Evolutionary conservation across 2,888 invertebrate genomes (phyloP), one percentile per base, ranked within the genome.

Genomic region (Phortica magna): DNA sequence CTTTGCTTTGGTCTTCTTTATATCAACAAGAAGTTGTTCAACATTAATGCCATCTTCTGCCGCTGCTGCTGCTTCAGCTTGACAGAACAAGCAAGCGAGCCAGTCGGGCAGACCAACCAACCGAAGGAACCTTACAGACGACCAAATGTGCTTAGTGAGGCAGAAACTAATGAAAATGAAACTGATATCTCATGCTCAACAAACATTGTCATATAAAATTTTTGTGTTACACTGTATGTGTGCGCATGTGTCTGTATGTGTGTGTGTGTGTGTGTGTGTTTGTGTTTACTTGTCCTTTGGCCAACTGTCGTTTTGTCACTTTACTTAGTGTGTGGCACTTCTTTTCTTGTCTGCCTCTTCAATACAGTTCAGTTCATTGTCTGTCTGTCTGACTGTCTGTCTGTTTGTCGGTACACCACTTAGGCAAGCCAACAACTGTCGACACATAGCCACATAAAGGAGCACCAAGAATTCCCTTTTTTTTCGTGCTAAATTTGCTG

Each of bases 141-240:
- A 67, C 14, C 41, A 70, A 53, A 70, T 83, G 59, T 70, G 48
- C 48, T 61, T 83, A 86, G 78, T 88, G 86, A 86, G 82, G 78
- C 84, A 83, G 82, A 88, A 88, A 83, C 81, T 86, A 86, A 86
- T 86, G 89, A 86, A 86, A 87, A 83, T 80, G 86, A 88, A 86
- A 86, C 84, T 84, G 89, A 86, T 89, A 86, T 88, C 87, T 84
- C 73, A 76, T 31, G 61, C 53, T 31, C 12, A 31, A 10, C 70
- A 71, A 70, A 19, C 53, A 53, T 70, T 70, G 67, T 42, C 67
- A 67, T 67, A 67, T 41, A 67, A 67, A 67, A 14, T 80, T 83
- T 78, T 83, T 76, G 73, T 61, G 43, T 10, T 64, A 75, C 77
- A 68, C 77, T 59, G 39, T 17, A 41, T 48, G 43, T 48, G 48